These are phyloP conservation scores for Potamilus streckersoni DNA, from an alignment of 1,140 invertebrate genomes.

Conservation along the genomic window DNA sequence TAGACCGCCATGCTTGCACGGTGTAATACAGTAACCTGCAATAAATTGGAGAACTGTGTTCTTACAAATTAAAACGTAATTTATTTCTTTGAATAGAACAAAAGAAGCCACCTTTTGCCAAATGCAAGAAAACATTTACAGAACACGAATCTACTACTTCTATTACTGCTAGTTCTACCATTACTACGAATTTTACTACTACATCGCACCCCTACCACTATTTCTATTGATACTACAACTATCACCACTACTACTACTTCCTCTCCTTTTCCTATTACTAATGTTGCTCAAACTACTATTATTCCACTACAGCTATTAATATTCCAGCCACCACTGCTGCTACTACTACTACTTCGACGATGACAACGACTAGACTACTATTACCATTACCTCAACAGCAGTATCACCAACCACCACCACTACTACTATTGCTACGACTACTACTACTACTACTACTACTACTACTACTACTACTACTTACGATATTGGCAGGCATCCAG, in stretches of 20 bases:
- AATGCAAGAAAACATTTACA: conserved; percentile 14
- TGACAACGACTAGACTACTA: too few relatives aligned
- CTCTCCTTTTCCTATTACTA: too few relatives aligned
- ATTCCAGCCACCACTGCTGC: too few relatives aligned
- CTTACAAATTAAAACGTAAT: conserved; percentile 2
- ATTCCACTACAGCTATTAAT: too few relatives aligned
- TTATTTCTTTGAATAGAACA: background rate
- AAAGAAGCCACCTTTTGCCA: background rate
- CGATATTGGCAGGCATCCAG: conserved; percentile 72
- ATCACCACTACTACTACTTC: too few relatives aligned
- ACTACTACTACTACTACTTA: conserved; percentile 70
- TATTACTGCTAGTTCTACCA: background rate
- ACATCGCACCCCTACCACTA: too few relatives aligned
- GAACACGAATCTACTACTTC: background rate
- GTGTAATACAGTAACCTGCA: conserved; percentile 61
- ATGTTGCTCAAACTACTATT: too few relatives aligned
- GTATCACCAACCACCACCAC: background rate
- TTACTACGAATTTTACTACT: background rate
- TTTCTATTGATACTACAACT: too few relatives aligned
- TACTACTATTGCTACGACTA: background rate
- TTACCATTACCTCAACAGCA: too few relatives aligned
- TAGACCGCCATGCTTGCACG: conserved; percentile 83
- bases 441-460: background rate
- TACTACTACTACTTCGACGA: too few relatives aligned
- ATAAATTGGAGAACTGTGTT: background rate